phyloP scores from a whole-genome alignment of 2,113 vertebrate species.

The Rhombomys opimus region DNA sequence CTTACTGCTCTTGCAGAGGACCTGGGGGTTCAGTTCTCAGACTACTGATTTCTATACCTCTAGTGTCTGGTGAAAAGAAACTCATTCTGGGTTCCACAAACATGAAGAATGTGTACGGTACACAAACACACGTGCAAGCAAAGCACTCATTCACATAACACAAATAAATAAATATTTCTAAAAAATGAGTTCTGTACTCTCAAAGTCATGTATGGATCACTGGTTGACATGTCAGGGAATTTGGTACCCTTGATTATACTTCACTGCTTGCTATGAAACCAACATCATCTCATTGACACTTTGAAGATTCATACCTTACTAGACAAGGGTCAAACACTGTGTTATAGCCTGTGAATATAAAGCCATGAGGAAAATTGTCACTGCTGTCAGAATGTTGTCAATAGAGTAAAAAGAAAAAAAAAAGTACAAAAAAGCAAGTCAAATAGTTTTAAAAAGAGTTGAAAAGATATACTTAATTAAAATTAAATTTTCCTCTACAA shows the following conservation, averaged over 20 bases:
- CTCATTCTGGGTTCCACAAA: background rate
- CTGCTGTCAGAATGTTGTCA: constrained; percentile 4
- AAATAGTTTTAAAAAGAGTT: background rate
- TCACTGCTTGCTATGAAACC: background rate
- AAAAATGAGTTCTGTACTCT: background rate
- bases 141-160: background rate
- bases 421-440: background rate
- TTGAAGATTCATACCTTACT: background rate
- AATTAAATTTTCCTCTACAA: background rate
- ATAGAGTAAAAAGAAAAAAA: background rate
- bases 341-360: background rate
- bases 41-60: background rate
- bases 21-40: background rate
- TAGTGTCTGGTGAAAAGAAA: too few relatives aligned
- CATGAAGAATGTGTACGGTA: background rate
- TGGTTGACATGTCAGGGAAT: background rate
- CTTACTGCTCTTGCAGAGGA: background rate
- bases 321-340: background rate
- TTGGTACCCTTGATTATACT: background rate
- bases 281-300: background rate
- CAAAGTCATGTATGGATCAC: background rate
- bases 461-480: background rate
- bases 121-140: background rate
- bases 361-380: background rate
- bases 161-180: background rate